These are phyloP conservation scores for Platycheirus rosarum DNA, from an alignment of 2,888 invertebrate genomes.

Conservation along the genomic window DNA sequence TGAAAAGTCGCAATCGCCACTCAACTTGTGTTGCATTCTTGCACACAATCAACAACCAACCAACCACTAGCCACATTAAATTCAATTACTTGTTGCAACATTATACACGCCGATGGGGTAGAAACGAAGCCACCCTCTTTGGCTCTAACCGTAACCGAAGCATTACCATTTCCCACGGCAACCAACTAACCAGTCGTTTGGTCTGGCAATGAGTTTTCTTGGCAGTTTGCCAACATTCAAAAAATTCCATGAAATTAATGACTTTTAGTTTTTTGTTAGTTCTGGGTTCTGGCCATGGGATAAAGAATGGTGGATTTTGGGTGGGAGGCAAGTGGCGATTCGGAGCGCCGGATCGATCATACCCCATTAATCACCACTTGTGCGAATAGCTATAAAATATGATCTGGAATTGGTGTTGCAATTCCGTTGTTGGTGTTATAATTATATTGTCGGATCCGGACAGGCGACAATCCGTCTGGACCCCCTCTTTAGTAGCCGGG, in stretches of 20 bases:
- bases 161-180: slow-evolving; percentile 42
- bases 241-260: slow-evolving; percentile 55
- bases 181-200: slow-evolving; percentile 57
- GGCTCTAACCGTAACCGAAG: slow-evolving; percentile 21
- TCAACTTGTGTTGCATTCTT: slow-evolving; percentile 3
- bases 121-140: slow-evolving; percentile 7
- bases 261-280: slow-evolving; percentile 57
- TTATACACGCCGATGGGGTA: slow-evolving; percentile 2
- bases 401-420: slow-evolving; percentile 58
- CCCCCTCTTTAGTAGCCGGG: background rate
- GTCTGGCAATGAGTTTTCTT: slow-evolving; percentile 65
- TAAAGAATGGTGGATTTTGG: background rate
- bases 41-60: slow-evolving; percentile 23
- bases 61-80: slow-evolving; percentile 28
- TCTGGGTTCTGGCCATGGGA: background rate
- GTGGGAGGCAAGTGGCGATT: background rate
- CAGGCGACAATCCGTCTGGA: slow-evolving; percentile 1
- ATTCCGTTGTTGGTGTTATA: slow-evolving; percentile 38
- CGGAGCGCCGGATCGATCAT: slow-evolving; percentile 6
- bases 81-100: slow-evolving; percentile 67
- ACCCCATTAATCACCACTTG: slow-evolving; percentile 68
- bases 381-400: slow-evolving; percentile 67
- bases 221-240: slow-evolving; percentile 53
- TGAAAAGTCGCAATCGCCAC: background rate
- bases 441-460: slow-evolving; percentile 28